These are phyloP conservation scores for Amyelois transitella DNA, from an alignment of 1,140 invertebrate genomes.

Conservation along the genomic window DNA sequence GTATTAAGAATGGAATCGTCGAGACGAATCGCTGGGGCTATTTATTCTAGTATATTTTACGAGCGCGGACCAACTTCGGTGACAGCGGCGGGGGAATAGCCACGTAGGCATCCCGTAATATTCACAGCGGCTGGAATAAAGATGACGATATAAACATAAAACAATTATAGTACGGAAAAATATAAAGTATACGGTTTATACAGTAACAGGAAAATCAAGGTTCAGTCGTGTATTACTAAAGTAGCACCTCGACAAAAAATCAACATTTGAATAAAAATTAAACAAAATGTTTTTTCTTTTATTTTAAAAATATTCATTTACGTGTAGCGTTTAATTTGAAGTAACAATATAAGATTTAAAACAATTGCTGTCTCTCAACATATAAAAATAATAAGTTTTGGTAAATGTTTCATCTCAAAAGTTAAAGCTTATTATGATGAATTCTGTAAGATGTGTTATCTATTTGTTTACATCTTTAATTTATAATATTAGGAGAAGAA, in stretches of 20 bases:
- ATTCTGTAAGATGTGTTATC: neutral
- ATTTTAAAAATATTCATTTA: too few relatives aligned
- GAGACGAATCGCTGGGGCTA: constrained; percentile 2
- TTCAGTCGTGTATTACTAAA: neutral
- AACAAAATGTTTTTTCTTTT: neutral
- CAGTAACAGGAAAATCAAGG: neutral
- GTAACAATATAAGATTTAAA: too few relatives aligned
- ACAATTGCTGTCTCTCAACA: too few relatives aligned
- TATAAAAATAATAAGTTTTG: too few relatives aligned
- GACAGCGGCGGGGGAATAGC: constrained; percentile 6
- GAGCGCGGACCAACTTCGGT: neutral
- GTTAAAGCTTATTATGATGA: neutral
- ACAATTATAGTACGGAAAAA: neutral
- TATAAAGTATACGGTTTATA: neutral
- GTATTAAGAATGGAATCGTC: constrained; percentile 16
- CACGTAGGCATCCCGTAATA: constrained; percentile 12
- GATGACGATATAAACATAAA: constrained; percentile 17
- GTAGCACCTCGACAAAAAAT: neutral
- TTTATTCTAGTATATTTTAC: constrained; percentile 6
- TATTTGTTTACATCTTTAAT: neutral
- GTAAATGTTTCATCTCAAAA: too few relatives aligned
- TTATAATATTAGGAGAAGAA: constrained; percentile 16
- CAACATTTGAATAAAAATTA: neutral
- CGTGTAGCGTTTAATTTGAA: too few relatives aligned
- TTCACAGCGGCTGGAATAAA: constrained; percentile 23